These are phyloP conservation scores for Mormoops blainvillei DNA, from an alignment of 2,113 vertebrate genomes.

Conservation along the genomic window DNA sequence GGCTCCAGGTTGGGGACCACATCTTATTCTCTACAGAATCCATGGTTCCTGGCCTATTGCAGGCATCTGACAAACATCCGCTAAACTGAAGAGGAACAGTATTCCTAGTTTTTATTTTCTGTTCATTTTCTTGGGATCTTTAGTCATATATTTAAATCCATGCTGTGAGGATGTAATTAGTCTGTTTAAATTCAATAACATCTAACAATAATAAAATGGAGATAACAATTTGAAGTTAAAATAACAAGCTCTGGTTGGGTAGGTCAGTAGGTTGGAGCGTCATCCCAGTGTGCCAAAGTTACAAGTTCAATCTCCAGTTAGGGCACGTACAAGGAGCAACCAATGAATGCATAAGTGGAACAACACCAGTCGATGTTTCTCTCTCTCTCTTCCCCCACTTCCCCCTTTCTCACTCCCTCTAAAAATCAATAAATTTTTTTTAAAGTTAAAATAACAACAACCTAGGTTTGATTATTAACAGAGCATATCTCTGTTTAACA, in stretches of 20 bases:
- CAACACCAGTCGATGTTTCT: too few relatives aligned
- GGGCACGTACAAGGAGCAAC: too few relatives aligned
- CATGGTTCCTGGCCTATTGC: background rate
- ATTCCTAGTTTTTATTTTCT: background rate
- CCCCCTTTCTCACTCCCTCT: too few relatives aligned
- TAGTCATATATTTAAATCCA: background rate
- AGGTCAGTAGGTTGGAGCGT: too few relatives aligned
- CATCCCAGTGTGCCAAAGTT: too few relatives aligned
- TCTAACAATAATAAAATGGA: background rate
- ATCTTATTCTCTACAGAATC: background rate
- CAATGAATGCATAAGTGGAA: too few relatives aligned
- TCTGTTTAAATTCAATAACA: constrained; percentile 9
- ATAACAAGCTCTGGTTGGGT: background rate
- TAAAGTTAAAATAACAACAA: background rate
- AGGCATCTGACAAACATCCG: background rate
- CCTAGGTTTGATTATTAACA: background rate
- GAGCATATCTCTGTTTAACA: background rate
- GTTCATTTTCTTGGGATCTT: background rate
- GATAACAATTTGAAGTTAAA: background rate
- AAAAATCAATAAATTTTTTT: background rate
- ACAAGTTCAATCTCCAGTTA: too few relatives aligned
- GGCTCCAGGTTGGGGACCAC: background rate
- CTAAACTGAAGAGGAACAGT: background rate
- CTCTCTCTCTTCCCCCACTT: too few relatives aligned
- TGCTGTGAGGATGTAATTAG: background rate